Evolutionary conservation across 2,888 invertebrate genomes (phyloP).

Genomic region (Poecilus cupreus): DNA sequence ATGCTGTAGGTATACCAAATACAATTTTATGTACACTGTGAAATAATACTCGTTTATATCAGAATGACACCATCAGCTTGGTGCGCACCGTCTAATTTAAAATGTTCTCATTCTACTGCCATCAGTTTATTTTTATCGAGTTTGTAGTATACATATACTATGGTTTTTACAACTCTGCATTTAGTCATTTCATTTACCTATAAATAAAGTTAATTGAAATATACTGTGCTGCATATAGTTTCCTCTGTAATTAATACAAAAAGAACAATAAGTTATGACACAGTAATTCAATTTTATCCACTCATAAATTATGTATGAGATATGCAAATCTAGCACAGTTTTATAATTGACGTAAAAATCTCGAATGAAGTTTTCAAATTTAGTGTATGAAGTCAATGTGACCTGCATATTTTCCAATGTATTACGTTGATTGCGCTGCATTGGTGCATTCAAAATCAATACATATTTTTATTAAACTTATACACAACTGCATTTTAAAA

Average conservation of each 20-base stretch:
- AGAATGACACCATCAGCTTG: conserved; percentile 4
- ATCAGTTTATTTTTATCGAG: not conserved
- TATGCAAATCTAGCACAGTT: not conserved
- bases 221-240: not conserved
- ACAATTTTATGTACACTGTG: conserved; percentile 10
- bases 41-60: conserved; percentile 34
- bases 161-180: not conserved
- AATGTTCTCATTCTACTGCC: conserved; percentile 1
- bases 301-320: not conserved
- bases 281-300: not conserved
- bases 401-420: conserved; percentile 7
- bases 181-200: conserved; percentile 4
- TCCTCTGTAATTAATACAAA: not conserved
- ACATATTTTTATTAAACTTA: not conserved
- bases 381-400: not conserved
- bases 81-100: not conserved
- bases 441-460: not conserved
- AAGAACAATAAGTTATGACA: not conserved
- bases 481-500: too few relatives aligned
- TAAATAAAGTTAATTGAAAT: not conserved
- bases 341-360: not conserved
- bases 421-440: not conserved
- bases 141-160: not conserved
- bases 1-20: not conserved
- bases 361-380: not conserved